Base-by-base conservation (phyloP, 1,140 invertebrate genomes). In the Planococcus citri region DNA sequence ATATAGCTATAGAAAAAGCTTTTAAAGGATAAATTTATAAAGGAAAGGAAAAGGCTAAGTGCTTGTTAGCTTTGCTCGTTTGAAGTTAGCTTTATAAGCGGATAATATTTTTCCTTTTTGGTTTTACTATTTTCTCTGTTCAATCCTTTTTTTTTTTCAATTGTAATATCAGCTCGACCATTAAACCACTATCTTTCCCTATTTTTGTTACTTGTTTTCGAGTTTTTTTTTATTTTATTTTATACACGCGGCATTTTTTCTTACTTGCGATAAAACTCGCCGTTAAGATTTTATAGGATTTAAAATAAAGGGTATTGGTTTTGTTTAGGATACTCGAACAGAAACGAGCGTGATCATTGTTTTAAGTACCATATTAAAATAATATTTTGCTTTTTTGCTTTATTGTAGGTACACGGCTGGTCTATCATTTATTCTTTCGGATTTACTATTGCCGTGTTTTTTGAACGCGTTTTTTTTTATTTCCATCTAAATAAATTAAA, bases 51-150 rank as follows among this genome's bases (percentile, higher is more conserved):
- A 64, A 64, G 25, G 60, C 60, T 64, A 64, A 64, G 60, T 64
- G 60, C 60, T 64, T 64, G 60, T 64, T 64, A 64, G 60, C 60
- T 64, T 64, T 64, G 60, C 60, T 64, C 60, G 60, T 64, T 64
- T 64, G 60, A 64, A 64, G 60, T 64, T 64, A 27, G 60, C 60
- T 64, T 64, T 64, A 64, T 64, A 64, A 64, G 60, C 60, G 60
- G 60, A 64, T 64, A 64, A 64, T 64, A 64, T 64, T 64, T 64
- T 64, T 64, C 60, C 60, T 64, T 64, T 64, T 64, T 64, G 60
- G 22, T 64, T 64, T 27, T 64, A 64, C 25, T 25, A 24, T 64
- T 25, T 22, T 33, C 25, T 64, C 20, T 27, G 60, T 17, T 22
- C 60, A 64, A 64, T 64, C 60, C 60, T 64, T 64, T 64, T 64